These are phyloP conservation scores for Aphrocallistes beatrix DNA, from an alignment of 37 sponge, comb jelly and placozoan species.

Conservation along the genomic window DNA sequence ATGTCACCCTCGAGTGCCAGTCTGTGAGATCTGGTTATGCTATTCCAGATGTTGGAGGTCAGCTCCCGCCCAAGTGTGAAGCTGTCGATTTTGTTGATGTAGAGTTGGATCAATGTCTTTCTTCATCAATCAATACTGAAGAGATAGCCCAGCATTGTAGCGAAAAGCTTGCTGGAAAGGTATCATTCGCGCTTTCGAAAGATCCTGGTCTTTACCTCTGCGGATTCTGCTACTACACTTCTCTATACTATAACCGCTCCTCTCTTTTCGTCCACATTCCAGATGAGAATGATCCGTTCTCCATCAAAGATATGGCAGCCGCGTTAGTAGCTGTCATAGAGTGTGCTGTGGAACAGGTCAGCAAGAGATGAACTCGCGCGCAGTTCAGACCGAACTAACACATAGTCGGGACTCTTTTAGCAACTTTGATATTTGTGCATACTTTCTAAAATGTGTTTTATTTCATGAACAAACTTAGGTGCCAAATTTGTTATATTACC, in stretches of 20 bases:
- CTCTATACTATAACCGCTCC: not conserved
- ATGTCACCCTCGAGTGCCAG: not conserved
- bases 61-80: not conserved
- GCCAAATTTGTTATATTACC: too few species aligned
- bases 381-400: too few species aligned
- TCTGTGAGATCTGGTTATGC: not conserved
- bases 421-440: too few species aligned
- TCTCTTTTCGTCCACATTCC: conserved; percentile 15
- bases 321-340: not conserved
- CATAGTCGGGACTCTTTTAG: too few species aligned
- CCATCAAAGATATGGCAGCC: not conserved
- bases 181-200: not conserved
- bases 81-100: not conserved
- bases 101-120: not conserved
- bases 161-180: not conserved
- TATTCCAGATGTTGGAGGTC: not conserved
- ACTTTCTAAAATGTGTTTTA: too few species aligned
- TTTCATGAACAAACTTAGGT: too few species aligned
- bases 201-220: not conserved
- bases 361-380: not conserved
- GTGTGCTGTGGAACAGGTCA: not conserved
- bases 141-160: not conserved
- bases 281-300: not conserved
- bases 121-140: not conserved
- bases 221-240: conserved; percentile 17